phyloP scores from a whole-genome alignment of 2,888 invertebrate species.

The Lepidochrysops patricia region DNA sequence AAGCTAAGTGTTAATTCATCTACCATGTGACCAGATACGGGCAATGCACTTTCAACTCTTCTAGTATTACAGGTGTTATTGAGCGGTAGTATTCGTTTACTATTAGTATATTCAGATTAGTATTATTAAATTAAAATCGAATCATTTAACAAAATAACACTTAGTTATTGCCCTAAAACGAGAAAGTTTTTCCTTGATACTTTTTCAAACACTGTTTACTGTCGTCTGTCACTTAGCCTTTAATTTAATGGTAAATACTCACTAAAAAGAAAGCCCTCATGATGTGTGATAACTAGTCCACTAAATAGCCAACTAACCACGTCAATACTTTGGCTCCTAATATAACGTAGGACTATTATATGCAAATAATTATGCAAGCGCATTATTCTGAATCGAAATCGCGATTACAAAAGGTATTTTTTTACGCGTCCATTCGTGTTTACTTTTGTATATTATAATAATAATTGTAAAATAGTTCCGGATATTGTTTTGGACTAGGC shows the following conservation, averaged over 20 bases:
- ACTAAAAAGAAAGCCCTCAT: constrained; percentile 42
- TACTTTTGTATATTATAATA: not conserved
- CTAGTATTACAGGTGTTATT: no score
- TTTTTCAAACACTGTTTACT: no score
- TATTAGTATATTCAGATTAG: no score
- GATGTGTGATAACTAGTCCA: constrained; percentile 31
- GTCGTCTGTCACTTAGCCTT: not conserved
- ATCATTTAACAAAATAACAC: no score
- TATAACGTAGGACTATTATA: constrained; percentile 36
- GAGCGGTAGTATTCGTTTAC: no score
- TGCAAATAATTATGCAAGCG: constrained; percentile 31
- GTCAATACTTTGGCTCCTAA: constrained; percentile 29
- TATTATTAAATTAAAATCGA: no score
- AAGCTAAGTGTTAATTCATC: no score
- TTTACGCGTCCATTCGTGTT: not conserved
- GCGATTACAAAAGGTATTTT: constrained; percentile 1
- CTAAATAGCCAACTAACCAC: constrained; percentile 30
- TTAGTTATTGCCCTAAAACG: not conserved
- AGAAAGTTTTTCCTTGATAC: not conserved
- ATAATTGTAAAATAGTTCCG: not conserved
- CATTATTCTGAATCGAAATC: constrained; percentile 36
- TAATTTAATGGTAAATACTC: no score
- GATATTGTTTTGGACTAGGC: not conserved
- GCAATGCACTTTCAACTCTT: no score
- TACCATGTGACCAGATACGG: no score